Evolutionary conservation across 2,888 invertebrate genomes (phyloP), one percentile per base, ranked within the genome.

Genomic region (Leucophenga maculata): DNA sequence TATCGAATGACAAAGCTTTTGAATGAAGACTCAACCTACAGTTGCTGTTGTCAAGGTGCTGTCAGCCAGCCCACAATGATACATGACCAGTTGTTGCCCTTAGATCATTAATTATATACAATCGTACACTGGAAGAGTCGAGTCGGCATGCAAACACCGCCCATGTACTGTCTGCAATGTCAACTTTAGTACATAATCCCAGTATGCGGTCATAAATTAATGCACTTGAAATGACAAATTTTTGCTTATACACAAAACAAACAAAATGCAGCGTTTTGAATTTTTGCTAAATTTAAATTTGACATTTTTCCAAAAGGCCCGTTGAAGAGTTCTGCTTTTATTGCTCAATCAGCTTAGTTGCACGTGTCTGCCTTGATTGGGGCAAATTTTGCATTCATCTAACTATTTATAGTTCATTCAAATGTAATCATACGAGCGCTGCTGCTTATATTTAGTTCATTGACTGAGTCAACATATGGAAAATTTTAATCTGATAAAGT

Each of bases 101-200:
- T 22, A 44, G 22, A 32, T 55, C 55, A 32, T 55, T 39, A 46
- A 65, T 65, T 54, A 50, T 52, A 32, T 16, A 50, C n/a, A 13
- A n/a, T n/a, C n/a, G n/a, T 20, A 26, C 13, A 13, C 26, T 14
- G 20, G 16, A 3, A 20, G 22, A 16, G 64, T 20, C 9, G 39
- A 9, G 39, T 3, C 3, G 8, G 8, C 8, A 39, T 11, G 4
- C 26, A 26, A 14, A n/a, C 60, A 44, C 60, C 32, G 16, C 16
- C 18, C 3, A 0, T 9, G 16, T 59, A 20, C n/a, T 39, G 9
- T 44, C 69, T 39, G 55, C 20, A 65, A 20, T 50, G 76, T 77
- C 75, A 78, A 82, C 78, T 32, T 32, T 39, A 39, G 76, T 74
- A 74, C 76, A 11, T 11, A 39, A n/a, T 39, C 26, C 3, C 4